Evolutionary conservation across 2,888 invertebrate genomes (phyloP).

Genomic region (Lochmaea capreae): DNA sequence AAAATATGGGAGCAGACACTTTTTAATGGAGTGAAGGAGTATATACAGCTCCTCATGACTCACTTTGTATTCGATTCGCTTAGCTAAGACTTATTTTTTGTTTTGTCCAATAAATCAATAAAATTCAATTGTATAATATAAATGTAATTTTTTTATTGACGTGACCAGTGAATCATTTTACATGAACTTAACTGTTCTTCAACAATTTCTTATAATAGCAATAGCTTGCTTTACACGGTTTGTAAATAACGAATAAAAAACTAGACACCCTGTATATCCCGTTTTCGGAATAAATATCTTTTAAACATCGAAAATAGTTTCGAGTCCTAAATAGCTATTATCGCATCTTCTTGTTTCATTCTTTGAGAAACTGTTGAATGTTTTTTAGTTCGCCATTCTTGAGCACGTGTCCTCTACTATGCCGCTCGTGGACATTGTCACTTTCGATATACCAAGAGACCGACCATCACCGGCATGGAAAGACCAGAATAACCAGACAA

Average conservation of each 20-base stretch:
- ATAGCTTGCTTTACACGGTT: background rate
- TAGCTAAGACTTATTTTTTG: too few species aligned
- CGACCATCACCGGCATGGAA: conserved; percentile 44
- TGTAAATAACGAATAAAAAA: conserved; percentile 1
- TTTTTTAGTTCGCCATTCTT: conserved; percentile 38
- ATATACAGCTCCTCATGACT: too few species aligned
- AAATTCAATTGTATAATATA: too few species aligned
- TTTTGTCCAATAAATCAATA: too few species aligned
- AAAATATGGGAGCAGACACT: too few species aligned
- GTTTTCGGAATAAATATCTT: conserved; percentile 39
- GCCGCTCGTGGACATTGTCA: conserved; percentile 54
- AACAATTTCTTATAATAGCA: too few species aligned
- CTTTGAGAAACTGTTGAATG: conserved; percentile 36
- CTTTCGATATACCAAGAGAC: conserved; percentile 51
- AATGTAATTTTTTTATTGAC: too few species aligned
- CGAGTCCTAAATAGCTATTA: conserved; percentile 41
- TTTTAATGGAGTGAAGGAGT: too few species aligned
- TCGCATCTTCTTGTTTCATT: conserved; percentile 42
- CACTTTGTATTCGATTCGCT: too few species aligned
- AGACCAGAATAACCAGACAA: conserved; percentile 58
- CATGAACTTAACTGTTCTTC: too few species aligned
- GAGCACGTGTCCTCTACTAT: conserved; percentile 40
- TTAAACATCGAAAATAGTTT: conserved; percentile 37
- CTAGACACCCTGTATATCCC: conserved; percentile 25
- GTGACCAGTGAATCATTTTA: too few species aligned